phyloP scores from a whole-genome alignment of 2,113 vertebrate species.

The Labeo rohita region DNA sequence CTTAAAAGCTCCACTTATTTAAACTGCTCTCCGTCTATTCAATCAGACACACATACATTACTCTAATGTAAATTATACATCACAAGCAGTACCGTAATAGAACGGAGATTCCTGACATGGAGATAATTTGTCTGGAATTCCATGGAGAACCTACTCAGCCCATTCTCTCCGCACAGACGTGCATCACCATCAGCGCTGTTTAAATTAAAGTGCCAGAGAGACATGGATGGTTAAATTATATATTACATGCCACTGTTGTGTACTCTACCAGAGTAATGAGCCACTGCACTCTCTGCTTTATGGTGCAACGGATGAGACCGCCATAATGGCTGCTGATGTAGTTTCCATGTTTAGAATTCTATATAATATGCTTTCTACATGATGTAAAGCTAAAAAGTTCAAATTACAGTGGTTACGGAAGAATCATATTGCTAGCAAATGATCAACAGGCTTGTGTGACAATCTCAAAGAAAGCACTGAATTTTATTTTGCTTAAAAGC shows the following conservation, averaged over 20 bases:
- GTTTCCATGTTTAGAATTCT: slow-evolving; percentile 26
- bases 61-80: slow-evolving; percentile 42
- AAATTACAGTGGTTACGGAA: background rate
- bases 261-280: slow-evolving; percentile 47
- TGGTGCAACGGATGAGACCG: background rate
- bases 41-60: slow-evolving; percentile 34
- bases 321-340: slow-evolving; percentile 34
- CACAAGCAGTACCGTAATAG: slow-evolving; percentile 36
- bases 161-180: background rate
- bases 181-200: slow-evolving; percentile 8
- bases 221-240: slow-evolving; percentile 52
- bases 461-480: background rate
- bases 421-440: background rate
- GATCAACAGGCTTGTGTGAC: background rate
- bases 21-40: slow-evolving; percentile 27
- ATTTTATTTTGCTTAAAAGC: background rate
- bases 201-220: slow-evolving; percentile 45
- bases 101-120: slow-evolving; percentile 38
- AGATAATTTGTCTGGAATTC: slow-evolving; percentile 42
- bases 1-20: slow-evolving; percentile 32
- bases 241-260: slow-evolving; percentile 30
- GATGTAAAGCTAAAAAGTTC: slow-evolving; percentile 2
- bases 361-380: background rate
- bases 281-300: slow-evolving; percentile 1
- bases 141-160: slow-evolving; percentile 11